Percentiles rank a stretch among this genome's conserved stretches.
Evolutionary conservation across 2,797 vertebrate species (phyloP).

Genomic region (Pagetopsis macropterus): DNA sequence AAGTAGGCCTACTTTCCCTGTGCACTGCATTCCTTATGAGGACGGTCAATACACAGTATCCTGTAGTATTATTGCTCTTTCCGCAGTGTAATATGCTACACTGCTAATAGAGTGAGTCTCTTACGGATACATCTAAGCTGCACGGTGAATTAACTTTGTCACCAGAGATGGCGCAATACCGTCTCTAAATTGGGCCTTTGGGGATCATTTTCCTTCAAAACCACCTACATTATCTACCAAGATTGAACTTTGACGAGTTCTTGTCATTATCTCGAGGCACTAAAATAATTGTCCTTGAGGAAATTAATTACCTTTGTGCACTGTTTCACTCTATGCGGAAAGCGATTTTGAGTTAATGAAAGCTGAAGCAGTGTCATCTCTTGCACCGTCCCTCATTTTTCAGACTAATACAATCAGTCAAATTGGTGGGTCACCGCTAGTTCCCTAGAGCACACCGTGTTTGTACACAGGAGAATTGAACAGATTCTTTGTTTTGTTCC

Average conservation of each 20-base stretch:
- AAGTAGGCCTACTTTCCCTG: background rate
- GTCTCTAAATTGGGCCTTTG: conserved; percentile 28
- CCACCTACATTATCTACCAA: conserved; percentile 51
- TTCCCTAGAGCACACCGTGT: conserved; percentile 20
- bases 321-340: conserved; percentile 69
- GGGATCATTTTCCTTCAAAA: conserved; percentile 60
- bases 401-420: conserved; percentile 67
- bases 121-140: conserved; percentile 19
- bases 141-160: conserved; percentile 44
- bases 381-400: conserved; percentile 74
- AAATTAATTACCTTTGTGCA: conserved; percentile 86
- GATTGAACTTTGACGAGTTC: conserved; percentile 71
- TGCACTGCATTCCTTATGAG: background rate
- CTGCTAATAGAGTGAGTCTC: conserved; percentile 5
- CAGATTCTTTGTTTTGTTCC: conserved; percentile 1
- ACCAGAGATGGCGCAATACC: conserved; percentile 28
- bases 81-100: background rate
- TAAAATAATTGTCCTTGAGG: conserved; percentile 85
- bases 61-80: background rate
- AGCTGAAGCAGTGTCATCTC: conserved; percentile 75
- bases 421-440: conserved; percentile 39
- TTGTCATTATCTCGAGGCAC: conserved; percentile 77
- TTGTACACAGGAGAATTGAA: conserved; percentile 34
- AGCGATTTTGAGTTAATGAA: conserved; percentile 79
- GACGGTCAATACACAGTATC: background rate